Percentiles rank a stretch among this genome's conserved stretches.
phyloP scores from a whole-genome alignment of 2,113 vertebrate species.

The Emberiza fucata region DNA sequence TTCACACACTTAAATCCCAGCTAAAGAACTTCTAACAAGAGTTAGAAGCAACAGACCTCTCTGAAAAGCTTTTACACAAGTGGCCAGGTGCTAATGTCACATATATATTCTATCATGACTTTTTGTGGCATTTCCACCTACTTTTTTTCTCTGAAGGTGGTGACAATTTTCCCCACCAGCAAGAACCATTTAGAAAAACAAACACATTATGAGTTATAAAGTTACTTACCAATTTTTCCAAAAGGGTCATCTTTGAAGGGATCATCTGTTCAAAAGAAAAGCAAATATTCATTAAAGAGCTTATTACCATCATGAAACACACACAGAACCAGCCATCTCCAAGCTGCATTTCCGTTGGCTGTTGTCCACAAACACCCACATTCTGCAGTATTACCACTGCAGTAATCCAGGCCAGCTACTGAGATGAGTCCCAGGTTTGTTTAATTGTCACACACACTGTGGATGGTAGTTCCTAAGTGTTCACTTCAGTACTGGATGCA shows the following conservation, averaged over 20 bases:
- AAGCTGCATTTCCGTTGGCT: neutral
- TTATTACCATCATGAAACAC: neutral
- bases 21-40: neutral
- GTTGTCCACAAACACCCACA: neutral
- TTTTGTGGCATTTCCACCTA: neutral
- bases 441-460: neutral
- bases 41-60: no score
- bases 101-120: neutral
- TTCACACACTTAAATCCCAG: neutral
- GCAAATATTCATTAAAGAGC: neutral
- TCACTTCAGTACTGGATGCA: neutral
- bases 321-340: neutral
- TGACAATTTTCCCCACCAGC: neutral
- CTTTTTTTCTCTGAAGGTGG: neutral
- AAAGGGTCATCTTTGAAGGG: constrained; percentile 97
- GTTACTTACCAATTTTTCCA: constrained; percentile 87
- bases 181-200: neutral
- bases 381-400: neutral
- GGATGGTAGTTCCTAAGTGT: neutral
- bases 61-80: neutral
- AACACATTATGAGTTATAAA: neutral
- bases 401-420: neutral
- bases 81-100: neutral
- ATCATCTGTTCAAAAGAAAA: constrained; percentile 75
- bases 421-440: neutral